phyloP scores from a whole-genome alignment of 1,140 invertebrate genomes.

The Rhizoglyphus robini region DNA sequence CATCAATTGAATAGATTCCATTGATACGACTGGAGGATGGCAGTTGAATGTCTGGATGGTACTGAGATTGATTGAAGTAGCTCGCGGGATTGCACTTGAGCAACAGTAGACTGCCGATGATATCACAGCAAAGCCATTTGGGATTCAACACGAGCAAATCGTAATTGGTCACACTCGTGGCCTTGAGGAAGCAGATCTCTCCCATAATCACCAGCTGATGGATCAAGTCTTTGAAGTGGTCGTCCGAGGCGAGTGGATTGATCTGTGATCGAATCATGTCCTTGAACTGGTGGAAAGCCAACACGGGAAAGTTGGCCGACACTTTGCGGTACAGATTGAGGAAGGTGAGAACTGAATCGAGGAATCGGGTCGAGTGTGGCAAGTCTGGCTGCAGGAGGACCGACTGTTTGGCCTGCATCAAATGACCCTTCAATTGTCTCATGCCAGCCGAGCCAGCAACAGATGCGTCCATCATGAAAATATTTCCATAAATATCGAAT shows the following conservation, averaged over 20 bases:
- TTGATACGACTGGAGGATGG: conserved; percentile 40
- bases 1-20: conserved; percentile 60
- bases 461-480: conserved; percentile 48
- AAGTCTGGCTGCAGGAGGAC: conserved; percentile 37
- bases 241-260: conserved; percentile 52
- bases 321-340: conserved; percentile 41
- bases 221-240: conserved; percentile 51
- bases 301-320: conserved; percentile 46
- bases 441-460: conserved; percentile 43
- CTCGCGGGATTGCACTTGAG: conserved; percentile 46
- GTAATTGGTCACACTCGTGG: conserved; percentile 28
- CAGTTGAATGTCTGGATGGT: background rate
- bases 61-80: background rate
- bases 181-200: conserved; percentile 38
- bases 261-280: conserved; percentile 46
- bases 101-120: conserved; percentile 55
- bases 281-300: conserved; percentile 50
- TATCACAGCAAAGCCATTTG: conserved; percentile 54
- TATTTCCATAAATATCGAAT: conserved; percentile 41
- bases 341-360: conserved; percentile 45
- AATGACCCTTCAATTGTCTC: conserved; percentile 42
- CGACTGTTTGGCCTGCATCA: conserved; percentile 36
- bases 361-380: conserved; percentile 45
- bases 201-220: conserved; percentile 53
- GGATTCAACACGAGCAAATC: conserved; percentile 59